A percentile compares a stretch with the other conserved stretches of the same genome.
Conservation (phyloP, 2,888 invertebrate species). For the Miltochrista miniata region DNA sequence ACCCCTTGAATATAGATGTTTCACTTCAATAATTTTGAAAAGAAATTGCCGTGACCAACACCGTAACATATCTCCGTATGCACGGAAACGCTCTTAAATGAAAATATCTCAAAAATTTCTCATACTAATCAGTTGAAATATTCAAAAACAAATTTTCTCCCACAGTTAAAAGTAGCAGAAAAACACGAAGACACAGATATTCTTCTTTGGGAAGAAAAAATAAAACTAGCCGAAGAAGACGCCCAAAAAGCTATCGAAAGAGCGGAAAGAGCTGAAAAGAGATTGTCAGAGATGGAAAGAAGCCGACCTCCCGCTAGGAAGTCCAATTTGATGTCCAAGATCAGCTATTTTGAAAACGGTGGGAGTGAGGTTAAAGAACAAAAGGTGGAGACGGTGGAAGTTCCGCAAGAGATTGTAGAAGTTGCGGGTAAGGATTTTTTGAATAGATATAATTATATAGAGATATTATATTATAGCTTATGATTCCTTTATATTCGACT, state of each 20-base stretch:
- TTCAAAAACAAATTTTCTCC: not conserved
- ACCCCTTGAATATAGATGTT: no score
- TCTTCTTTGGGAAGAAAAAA: constrained; percentile 87
- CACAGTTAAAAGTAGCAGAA: constrained; percentile 84
- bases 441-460: not conserved
- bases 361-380: constrained; percentile 44
- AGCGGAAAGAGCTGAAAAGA: constrained; percentile 79
- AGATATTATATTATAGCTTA: no score
- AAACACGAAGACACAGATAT: constrained; percentile 87
- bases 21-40: no score
- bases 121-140: no score
- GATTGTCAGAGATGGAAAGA: constrained; percentile 40
- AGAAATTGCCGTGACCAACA: no score
- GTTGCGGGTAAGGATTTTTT: constrained; percentile 33
- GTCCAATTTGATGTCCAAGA: constrained; percentile 65
- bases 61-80: no score
- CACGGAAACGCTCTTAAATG: no score
- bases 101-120: no score
- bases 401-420: constrained; percentile 34
- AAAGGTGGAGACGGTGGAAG: constrained; percentile 24
- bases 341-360: constrained; percentile 71
- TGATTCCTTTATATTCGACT: no score
- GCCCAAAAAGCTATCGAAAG: constrained; percentile 84
- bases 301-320: constrained; percentile 26
- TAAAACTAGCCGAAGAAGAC: constrained; percentile 87